A percentile compares a stretch with the other conserved stretches of the same genome.
phyloP scores from a whole-genome alignment of 2,888 invertebrate species.

The Lithophane leautieri region DNA sequence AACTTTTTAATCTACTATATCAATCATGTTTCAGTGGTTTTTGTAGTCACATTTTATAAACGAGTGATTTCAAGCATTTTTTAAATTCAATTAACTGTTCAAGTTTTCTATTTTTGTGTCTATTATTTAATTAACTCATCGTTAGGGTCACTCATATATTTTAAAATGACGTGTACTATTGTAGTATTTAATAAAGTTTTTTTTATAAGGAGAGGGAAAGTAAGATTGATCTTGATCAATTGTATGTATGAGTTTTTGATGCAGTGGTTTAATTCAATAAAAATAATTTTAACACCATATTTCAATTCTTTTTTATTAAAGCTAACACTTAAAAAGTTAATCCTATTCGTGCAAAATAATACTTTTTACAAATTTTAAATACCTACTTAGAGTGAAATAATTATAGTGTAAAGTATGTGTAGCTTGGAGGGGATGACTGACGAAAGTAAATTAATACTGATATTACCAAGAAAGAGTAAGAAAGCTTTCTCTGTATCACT shows the following conservation, averaged over 20 bases:
- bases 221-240: background rate
- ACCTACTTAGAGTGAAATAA: slow-evolving; percentile 64
- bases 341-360: slow-evolving; percentile 84
- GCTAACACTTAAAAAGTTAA: slow-evolving; percentile 84
- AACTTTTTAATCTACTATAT: slow-evolving; percentile 7
- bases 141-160: no score
- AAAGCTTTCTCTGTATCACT: slow-evolving; percentile 15
- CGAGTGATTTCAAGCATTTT: background rate
- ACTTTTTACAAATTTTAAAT: slow-evolving; percentile 83
- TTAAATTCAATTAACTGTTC: slow-evolving; percentile 21
- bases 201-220: background rate
- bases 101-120: slow-evolving; percentile 13
- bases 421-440: slow-evolving; percentile 74
- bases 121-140: background rate
- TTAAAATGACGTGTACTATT: slow-evolving; percentile 4
- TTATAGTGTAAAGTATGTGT: slow-evolving; percentile 63
- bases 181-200: slow-evolving; percentile 20
- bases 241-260: slow-evolving; percentile 15
- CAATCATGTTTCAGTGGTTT: slow-evolving; percentile 32
- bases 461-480: slow-evolving; percentile 48
- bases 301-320: slow-evolving; percentile 76
- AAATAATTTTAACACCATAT: slow-evolving; percentile 61
- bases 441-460: slow-evolving; percentile 52
- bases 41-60: slow-evolving; percentile 15
- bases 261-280: slow-evolving; percentile 53